phyloP scores from a whole-genome alignment of 2,797 vertebrate genomes.

The Rallus crepitans region DNA sequence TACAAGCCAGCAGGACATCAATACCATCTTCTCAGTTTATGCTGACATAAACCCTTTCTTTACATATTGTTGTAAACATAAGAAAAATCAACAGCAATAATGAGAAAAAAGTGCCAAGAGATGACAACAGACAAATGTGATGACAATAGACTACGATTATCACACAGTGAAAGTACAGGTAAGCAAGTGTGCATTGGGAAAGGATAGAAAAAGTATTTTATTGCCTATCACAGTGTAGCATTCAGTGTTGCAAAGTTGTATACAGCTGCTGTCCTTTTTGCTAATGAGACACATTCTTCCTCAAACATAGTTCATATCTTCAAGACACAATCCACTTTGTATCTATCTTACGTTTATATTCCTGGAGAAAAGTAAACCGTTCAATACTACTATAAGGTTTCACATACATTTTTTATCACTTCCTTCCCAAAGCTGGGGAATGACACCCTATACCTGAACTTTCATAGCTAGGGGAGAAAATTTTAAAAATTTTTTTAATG shows the following conservation, averaged over 20 bases:
- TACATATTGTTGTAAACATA: background rate
- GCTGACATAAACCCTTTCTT: background rate
- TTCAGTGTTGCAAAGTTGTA: background rate
- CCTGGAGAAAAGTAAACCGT: background rate
- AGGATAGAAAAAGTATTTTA: background rate
- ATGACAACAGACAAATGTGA: background rate
- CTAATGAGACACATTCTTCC: background rate
- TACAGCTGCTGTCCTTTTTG: background rate
- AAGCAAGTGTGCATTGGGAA: background rate
- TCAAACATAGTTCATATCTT: background rate
- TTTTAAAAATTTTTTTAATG: background rate
- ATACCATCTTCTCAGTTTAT: background rate
- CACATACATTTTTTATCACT: background rate
- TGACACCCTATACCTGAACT: background rate
- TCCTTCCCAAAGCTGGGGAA: background rate
- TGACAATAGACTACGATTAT: background rate
- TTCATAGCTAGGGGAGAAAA: background rate
- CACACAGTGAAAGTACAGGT: background rate
- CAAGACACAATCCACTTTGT: background rate
- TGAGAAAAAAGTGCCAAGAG: background rate
- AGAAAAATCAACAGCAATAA: background rate
- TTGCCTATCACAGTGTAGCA: background rate
- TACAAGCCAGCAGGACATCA: background rate
- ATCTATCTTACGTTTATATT: background rate
- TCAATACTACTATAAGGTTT: background rate